Base-by-base conservation (phyloP, 2,113 vertebrate species). In the Pterophyllum scalare region DNA sequence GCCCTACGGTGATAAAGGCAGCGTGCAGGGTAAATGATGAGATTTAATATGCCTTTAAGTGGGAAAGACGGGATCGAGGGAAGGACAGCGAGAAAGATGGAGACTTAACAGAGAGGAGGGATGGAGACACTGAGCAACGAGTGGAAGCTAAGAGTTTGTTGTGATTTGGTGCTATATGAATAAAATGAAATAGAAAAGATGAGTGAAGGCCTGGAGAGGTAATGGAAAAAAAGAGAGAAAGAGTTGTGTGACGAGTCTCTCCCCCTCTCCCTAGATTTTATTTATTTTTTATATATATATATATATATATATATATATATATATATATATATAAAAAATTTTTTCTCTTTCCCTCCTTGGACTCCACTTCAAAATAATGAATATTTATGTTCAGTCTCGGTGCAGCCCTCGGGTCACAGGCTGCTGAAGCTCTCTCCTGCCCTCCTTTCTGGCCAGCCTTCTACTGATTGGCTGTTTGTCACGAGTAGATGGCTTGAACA, bases 371-470 rank as follows among this genome's bases (percentile, higher is more conserved):
- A 40, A n/a, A 38, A 70, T 5, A 49, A 49, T 70, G 5, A 28
- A 70, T 28, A 70, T 70, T 70, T 12, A 19, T 67, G 22, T 19
- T 67, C 3, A 0, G 40, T 70, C 46, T 26, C 26, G 26, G 38
- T 67, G 38, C 38, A 46, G 62, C 62, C 10, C 38, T 11, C 9
- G 2, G 38, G 9, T 12, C 28, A 28, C 28, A 28, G 28, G 28
- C 28, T 28, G 62, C 43, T 26, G 22, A 46, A 65, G 7, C 43
- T 65, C 22, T 0, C 0, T 22, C 26, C n/a, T 5, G 14, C 26
- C 64, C 64, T 19, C 64, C 64, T 49, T 67, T 12, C 26, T 12
- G 43, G 15, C 64, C 64, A 49, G 8, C 22, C 19, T 9, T 49
- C 40, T 46, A 26, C 64, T 49, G 26, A 28, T 28, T 10, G 3